Conservation (phyloP, 2,113 vertebrate genomes). For the Lophius piscatorius region DNA sequence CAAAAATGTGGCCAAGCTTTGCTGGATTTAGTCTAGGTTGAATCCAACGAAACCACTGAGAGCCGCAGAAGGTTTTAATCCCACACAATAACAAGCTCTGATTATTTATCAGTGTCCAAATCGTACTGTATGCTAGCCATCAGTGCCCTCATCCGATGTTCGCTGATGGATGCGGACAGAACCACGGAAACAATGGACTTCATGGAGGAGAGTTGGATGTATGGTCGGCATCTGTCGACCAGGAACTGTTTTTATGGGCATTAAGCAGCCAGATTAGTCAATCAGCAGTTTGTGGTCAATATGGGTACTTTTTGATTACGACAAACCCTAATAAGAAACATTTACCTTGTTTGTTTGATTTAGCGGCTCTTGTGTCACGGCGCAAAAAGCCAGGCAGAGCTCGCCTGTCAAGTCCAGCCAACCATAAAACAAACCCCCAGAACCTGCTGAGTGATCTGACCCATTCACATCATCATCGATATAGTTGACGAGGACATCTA, state of each 20-base stretch:
- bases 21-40: slow-evolving; percentile 3
- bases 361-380: slow-evolving; percentile 5
- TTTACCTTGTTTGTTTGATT: slow-evolving; percentile 1
- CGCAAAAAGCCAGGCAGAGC: slow-evolving; percentile 10
- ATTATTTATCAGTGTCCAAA: slow-evolving; percentile 35
- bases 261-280: slow-evolving; percentile 1
- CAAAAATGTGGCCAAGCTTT: slow-evolving; percentile 1
- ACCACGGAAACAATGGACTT: slow-evolving; percentile 9
- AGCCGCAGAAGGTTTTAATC: slow-evolving; percentile 43
- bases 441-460: slow-evolving; percentile 25
- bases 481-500: slow-evolving; percentile 27
- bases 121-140: slow-evolving; percentile 33
- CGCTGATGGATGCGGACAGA: slow-evolving; percentile 10
- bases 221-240: slow-evolving; percentile 23
- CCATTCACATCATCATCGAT: slow-evolving; percentile 49
- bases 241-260: not conserved
- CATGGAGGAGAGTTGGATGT: slow-evolving; percentile 1
- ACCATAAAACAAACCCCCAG: slow-evolving; percentile 40
- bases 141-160: slow-evolving; percentile 13
- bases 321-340: slow-evolving; percentile 8
- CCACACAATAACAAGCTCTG: slow-evolving; percentile 26
- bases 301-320: slow-evolving; percentile 19
- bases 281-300: not conserved
- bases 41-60: slow-evolving; percentile 8
- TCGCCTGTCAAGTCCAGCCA: slow-evolving; percentile 30